A percentile compares a stretch with the other conserved stretches of the same genome.
Evolutionary conservation across 37 sponge, comb jelly and placozoan genomes (phyloP).

Genomic region (Cliona cf. orientalis): DNA sequence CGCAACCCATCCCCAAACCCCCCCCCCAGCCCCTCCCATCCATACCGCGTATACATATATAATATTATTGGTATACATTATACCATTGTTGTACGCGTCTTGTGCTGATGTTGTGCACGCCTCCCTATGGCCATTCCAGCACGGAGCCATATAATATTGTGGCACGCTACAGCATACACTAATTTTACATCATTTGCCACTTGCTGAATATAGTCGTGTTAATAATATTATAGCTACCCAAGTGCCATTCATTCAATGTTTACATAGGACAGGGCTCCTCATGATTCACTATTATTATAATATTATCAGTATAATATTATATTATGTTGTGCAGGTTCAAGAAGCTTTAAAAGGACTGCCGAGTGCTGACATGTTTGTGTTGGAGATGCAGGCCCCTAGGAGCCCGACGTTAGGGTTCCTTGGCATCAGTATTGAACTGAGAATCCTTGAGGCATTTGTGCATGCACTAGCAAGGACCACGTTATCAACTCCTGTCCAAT

Average conservation of each 20-base stretch:
- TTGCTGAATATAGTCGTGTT: not conserved
- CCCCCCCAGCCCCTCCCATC: no score
- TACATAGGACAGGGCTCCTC: no score
- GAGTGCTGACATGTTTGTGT: constrained; percentile 15
- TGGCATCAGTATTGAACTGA: constrained; percentile 34
- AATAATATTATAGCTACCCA: not conserved
- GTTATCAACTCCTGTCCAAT: not conserved
- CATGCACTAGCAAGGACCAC: not conserved
- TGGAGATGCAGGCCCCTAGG: constrained; percentile 56
- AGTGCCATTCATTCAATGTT: no score
- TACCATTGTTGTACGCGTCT: no score
- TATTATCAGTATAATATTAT: not conserved
- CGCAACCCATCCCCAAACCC: no score
- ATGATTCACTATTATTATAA: no score
- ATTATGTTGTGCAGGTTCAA: constrained; percentile 16
- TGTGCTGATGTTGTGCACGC: no score
- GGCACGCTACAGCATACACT: not conserved
- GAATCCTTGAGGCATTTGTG: constrained; percentile 41
- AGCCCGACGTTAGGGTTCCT: constrained; percentile 25
- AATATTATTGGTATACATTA: no score
- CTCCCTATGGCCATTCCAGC: no score
- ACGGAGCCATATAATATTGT: no score
- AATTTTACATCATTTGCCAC: not conserved
- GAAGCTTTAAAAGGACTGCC: constrained; percentile 27
- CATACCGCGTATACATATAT: no score